Evolutionary conservation across 2,113 vertebrate genomes (phyloP), one percentile per base, ranked within the genome.

Genomic region (Sylvia atricapilla): DNA sequence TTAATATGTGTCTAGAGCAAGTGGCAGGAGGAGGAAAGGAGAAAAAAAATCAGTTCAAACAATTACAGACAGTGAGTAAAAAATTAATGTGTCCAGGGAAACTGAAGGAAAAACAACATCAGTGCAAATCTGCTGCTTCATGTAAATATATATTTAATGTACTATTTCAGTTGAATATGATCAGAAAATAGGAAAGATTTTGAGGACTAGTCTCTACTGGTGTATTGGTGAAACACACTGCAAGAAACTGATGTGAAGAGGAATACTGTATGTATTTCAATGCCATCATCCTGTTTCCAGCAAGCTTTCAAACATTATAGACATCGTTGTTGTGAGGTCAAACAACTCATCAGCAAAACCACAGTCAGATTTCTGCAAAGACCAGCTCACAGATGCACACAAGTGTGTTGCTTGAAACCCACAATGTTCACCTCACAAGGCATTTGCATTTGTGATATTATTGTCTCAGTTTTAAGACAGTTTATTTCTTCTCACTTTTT

Each of bases 1-100:
- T 94, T 63, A 93, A 21, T 88, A 80, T 59, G 47, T 90, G 63
- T 92, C 72, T 90, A 77, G 72, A 89, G 47, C 50, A 59, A 90
- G 75, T 89, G 76, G 13, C 35, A 81, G 68, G 46, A 52, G 76
- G 68, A 52, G 35, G 35, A 84, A 75, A 93, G 37, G 37, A 56
- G 37, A 85, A 56, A 86, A 77, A 41, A 21, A 84, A 67, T 84
- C 47, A 39, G 31, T 89, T 89, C 33, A 78, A 94, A 90, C 50
- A 88, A 22, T 87, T 91, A 46, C 58, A 91, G 84, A 47, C 46
- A 39, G 23, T 44, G 43, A 77, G 59, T 93, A 55, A 93, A 95
- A 95, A 90, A 88, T 72, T 84, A 84, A 68, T 18, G 8, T 63
- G n/a, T 67, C 50, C 35, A 64, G 33, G 31, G 41, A 84, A 90